Base-by-base conservation (phyloP, 1,140 invertebrate species). In the Carcinoscorpius rotundicauda region DNA sequence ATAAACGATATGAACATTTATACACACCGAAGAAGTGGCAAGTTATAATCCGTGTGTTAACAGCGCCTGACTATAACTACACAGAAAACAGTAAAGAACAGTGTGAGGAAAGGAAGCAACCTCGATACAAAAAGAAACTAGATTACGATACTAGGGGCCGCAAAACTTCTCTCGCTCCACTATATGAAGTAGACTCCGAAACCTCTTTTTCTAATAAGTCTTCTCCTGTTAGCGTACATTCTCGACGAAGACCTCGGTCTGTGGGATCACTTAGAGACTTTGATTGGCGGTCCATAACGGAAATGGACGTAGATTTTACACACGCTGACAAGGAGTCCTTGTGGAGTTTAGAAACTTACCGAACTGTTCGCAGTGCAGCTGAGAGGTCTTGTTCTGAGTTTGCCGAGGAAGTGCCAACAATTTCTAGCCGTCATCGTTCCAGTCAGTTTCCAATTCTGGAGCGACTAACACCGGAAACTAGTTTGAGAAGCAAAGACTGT, bases 41-140 rank as follows among this genome's bases (percentile, higher is more conserved):
- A 73, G 89, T 94, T 9, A 93, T 94, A 64, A 93, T 95, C 52
- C 80, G 91, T 0, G 90, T 94, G 29, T 74, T 95, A 58, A 85
- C 89, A 0, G 88, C 89, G 0, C 84, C 86, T 1, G 5, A 74
- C 71, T 29, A 29, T 29, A 55, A 64, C 51, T 49, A 60, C 68
- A 73, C 5, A 71, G 75, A 58, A 74, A 75, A 51, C 75, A 76
- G 66, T 77, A 6, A 74, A 74, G 66, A 71, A 76, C 81, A 76
- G 67, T 78, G 75, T 52, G 11, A 52, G 4, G 64, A 63, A 51
- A 49, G 61, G 29, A 49, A 81, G 79, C 75, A 78, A 77, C 72
- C 73, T 66, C 60, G 78, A 76, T 49, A 73, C 73, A 56, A 77
- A 75, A 66, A 73, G 65, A 77, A 82, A 74, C 65, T 72, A 70